A percentile compares a stretch with the other conserved stretches of the same genome.
Evolutionary conservation across 2,888 invertebrate genomes (phyloP).

Genomic region (Stenchaetothrips biformis): DNA sequence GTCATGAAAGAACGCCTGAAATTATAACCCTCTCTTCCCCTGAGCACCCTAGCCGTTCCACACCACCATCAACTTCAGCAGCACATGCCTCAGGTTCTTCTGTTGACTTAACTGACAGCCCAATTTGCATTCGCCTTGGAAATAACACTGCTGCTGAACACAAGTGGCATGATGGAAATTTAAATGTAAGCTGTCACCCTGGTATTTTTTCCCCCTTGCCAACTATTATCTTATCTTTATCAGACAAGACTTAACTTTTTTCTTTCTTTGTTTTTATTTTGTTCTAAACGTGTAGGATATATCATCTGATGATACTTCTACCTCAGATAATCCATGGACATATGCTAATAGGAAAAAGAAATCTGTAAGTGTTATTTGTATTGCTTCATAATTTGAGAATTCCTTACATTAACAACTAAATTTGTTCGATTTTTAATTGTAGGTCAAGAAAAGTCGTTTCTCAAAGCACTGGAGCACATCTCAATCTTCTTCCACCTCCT

Average conservation of each 20-base stretch:
- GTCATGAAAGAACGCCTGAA: slow-evolving; percentile 61
- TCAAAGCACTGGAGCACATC: too few relatives aligned
- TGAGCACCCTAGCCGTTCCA: not conserved
- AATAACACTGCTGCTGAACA: not conserved
- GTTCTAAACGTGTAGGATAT: not conserved
- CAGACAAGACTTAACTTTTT: too few relatives aligned
- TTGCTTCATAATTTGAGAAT: too few relatives aligned
- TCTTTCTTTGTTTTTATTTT: not conserved
- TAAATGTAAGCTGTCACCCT: not conserved
- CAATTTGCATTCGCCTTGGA: not conserved
- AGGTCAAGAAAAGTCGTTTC: too few relatives aligned
- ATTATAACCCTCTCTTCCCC: slow-evolving; percentile 49
- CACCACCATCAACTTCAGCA: not conserved
- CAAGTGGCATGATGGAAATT: not conserved
- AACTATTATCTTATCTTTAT: too few relatives aligned
- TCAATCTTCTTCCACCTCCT: too few relatives aligned
- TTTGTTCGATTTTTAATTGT: too few relatives aligned
- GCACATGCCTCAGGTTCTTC: not conserved
- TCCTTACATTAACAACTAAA: too few relatives aligned
- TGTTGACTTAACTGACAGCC: not conserved
- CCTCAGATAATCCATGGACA: too few relatives aligned
- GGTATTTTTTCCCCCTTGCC: too few relatives aligned
- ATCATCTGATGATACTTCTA: not conserved
- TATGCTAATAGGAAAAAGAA: not conserved
- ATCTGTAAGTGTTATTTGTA: not conserved